Base-by-base conservation (phyloP, 1,140 invertebrate species). In the Drosophila rufa region DNA sequence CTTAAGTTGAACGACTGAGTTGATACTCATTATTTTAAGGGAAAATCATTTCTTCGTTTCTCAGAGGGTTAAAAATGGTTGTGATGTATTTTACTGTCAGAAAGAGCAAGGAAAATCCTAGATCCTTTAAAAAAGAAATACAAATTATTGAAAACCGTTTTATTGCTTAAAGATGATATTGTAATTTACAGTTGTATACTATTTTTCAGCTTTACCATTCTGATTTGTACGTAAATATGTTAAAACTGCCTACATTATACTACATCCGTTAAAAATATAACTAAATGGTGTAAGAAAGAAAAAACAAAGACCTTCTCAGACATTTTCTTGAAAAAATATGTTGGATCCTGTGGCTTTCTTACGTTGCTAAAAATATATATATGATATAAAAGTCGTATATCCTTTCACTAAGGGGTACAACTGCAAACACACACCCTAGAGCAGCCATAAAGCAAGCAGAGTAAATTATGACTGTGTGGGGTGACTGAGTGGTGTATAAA, bases 381-480 rank as follows among this genome's bases (percentile, higher is more conserved):
- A 40, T 3, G 14, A 15, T 15, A 15, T n/a, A 6, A 30, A n/a
- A n/a, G 12, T 45, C 30, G 12, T 17, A 78, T 59, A 75, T 59
- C 77, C 65, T 55, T 43, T 17, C 22, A 8, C 3, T n/a, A 36
- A 45, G 22, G 36, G 62, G 62, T 70, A 70, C 22, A n/a, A 30
- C 46, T 17, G 59, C 58, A 48, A 22, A 46, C 33, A 53, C 58
- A 78, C 75, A 59, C 51, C 67, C 67, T 30, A 53, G 51, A 43
- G 46, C 57, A 55, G 33, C 50, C 42, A 64, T 75, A 82, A 79
- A 68, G 70, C 70, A 75, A 80, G 68, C 73, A 68, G 27, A 74
- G 85, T 85, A 76, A 84, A 82, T 75, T 77, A 82, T 82, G 80
- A 47, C 48, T 71, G 66, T 75, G 64, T 78, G 61, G 60, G 60